phyloP scores from a whole-genome alignment of 2,888 invertebrate species.

The Mimumesa dahlbomi region DNA sequence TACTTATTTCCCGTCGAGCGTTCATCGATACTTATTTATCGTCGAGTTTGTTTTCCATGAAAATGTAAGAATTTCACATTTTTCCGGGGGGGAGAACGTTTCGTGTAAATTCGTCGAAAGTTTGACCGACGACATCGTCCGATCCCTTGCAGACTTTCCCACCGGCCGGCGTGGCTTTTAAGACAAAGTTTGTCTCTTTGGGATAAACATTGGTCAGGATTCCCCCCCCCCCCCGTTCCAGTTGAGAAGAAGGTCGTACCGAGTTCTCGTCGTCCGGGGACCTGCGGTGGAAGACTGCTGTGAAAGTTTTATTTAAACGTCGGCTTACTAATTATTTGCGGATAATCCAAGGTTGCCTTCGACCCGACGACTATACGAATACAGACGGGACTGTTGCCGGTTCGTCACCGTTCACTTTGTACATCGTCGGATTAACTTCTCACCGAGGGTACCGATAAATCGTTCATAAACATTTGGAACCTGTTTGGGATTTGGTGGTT shows the following conservation, averaged over 20 bases:
- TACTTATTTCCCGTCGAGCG: too few relatives aligned
- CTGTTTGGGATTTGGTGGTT: constrained; percentile 35
- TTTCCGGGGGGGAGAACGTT: neutral
- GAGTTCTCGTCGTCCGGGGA: neutral
- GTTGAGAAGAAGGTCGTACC: constrained; percentile 23
- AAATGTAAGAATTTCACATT: constrained; percentile 4
- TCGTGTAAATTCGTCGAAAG: neutral
- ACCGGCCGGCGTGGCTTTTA: constrained; percentile 21
- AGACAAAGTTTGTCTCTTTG: constrained; percentile 29
- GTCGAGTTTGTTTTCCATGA: too few relatives aligned
- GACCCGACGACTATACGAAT: constrained; percentile 3
- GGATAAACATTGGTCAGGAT: constrained; percentile 37
- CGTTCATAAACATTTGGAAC: constrained; percentile 39
- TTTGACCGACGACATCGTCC: too few relatives aligned
- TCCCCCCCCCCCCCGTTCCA: constrained; percentile 19
- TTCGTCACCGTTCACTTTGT: constrained; percentile 15
- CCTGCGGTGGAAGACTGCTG: constrained; percentile 8
- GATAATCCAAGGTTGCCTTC: constrained; percentile 51
- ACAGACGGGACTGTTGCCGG: neutral
- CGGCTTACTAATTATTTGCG: constrained; percentile 66
- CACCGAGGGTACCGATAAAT: constrained; percentile 45
- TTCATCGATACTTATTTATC: too few relatives aligned
- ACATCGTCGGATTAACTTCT: constrained; percentile 52
- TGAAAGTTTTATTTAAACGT: constrained; percentile 47
- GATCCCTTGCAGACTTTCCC: constrained; percentile 22